Conservation (phyloP, 1,140 invertebrate species). For the Orchesella cincta region DNA sequence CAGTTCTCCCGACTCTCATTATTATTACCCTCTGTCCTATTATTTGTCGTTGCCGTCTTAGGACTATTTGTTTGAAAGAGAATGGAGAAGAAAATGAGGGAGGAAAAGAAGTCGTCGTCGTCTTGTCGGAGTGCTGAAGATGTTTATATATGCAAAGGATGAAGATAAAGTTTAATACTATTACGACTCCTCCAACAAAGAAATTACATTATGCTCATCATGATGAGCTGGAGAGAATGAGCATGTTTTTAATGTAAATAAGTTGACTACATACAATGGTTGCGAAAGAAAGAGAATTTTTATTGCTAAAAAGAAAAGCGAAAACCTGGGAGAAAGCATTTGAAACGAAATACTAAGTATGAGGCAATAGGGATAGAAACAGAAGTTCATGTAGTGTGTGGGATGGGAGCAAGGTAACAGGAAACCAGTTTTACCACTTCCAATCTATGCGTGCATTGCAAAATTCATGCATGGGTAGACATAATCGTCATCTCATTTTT, state of each 20-base stretch:
- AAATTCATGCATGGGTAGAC: not conserved
- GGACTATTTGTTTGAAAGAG: not conserved
- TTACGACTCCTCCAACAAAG: not conserved
- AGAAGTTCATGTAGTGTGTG: not conserved
- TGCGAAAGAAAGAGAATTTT: not conserved
- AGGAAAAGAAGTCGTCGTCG: not conserved
- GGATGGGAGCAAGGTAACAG: not conserved
- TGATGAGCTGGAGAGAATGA: not conserved
- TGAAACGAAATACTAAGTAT: not conserved
- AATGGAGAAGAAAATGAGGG: not conserved
- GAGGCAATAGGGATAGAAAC: not conserved
- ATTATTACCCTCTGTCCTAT: not conserved
- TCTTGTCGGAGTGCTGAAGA: not conserved
- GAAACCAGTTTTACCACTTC: not conserved
- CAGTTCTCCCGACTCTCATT: constrained; percentile 10
- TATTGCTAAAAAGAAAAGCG: not conserved
- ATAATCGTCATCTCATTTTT: constrained; percentile 17
- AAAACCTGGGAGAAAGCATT: not conserved
- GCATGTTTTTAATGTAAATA: not conserved
- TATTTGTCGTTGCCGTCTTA: not conserved
- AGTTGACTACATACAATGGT: not conserved
- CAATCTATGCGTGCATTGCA: not conserved
- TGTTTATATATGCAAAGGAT: not conserved
- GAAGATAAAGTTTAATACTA: not conserved
- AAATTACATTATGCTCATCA: not conserved